Evolutionary conservation across 1,140 invertebrate species (phyloP).

Genomic region (Caenorhabditis latens): DNA sequence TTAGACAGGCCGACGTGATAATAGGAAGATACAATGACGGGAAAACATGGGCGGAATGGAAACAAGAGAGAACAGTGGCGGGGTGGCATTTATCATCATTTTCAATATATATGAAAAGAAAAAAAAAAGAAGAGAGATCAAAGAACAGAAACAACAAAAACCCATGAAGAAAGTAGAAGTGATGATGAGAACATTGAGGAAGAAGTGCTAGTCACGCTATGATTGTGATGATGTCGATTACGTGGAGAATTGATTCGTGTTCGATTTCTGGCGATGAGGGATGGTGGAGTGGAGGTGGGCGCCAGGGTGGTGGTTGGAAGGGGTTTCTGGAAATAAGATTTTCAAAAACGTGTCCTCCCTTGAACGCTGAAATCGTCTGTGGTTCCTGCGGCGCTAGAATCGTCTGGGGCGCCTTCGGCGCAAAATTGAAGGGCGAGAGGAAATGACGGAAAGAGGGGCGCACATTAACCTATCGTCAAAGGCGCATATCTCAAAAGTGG

Average conservation of each 20-base stretch:
- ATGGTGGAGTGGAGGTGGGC: conserved; percentile 10
- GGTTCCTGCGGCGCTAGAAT: too few species aligned
- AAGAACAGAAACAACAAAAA: not conserved
- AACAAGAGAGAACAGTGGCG: conserved; percentile 10
- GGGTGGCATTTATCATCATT: conserved; percentile 30
- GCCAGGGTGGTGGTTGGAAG: not conserved
- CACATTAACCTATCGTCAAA: too few species aligned
- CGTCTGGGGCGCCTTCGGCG: too few species aligned
- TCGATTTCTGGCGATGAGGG: conserved; percentile 20
- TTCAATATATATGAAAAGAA: not conserved
- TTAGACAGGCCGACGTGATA: too few species aligned
- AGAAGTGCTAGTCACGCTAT: not conserved
- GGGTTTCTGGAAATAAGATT: not conserved
- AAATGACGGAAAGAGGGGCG: too few species aligned
- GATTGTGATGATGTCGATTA: conserved; percentile 24
- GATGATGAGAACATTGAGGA: not conserved
- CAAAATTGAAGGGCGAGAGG: too few species aligned
- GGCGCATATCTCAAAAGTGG: too few species aligned
- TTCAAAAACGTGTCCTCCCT: too few species aligned
- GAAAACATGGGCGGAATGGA: not conserved
- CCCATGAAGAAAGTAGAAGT: not conserved
- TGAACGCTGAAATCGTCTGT: too few species aligned
- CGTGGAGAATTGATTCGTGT: not conserved
- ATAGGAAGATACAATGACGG: not conserved
- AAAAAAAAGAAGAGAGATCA: not conserved